Evolutionary conservation across 2,113 vertebrate species (phyloP).

Genomic region (Carlito syrichta): DNA sequence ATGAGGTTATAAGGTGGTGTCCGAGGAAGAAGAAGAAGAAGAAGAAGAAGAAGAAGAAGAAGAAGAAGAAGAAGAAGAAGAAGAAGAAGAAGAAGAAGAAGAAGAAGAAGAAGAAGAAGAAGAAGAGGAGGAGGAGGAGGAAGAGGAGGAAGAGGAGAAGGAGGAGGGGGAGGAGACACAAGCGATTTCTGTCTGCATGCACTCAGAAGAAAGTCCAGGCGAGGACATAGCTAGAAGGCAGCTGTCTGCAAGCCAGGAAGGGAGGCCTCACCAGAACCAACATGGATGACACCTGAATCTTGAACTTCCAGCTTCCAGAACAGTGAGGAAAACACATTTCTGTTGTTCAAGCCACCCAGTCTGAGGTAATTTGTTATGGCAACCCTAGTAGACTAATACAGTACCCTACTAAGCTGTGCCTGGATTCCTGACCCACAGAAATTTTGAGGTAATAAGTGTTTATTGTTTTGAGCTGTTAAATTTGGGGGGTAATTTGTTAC

Average conservation of each 20-base stretch:
- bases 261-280: neutral
- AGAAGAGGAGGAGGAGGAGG: no score
- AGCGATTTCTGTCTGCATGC: neutral
- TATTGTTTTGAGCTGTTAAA: neutral
- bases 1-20: neutral
- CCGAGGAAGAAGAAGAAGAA: neutral
- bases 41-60: neutral
- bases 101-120: rapidly evolving
- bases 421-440: neutral
- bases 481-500: neutral
- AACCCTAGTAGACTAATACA: neutral
- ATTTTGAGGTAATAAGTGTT: neutral
- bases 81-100: no score
- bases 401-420: neutral
- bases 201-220: neutral
- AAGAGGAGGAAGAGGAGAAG: rapidly evolving
- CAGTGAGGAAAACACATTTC: neutral
- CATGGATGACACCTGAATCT: neutral
- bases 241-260: neutral
- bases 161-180: neutral
- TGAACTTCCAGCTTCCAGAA: neutral
- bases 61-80: no score
- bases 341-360: neutral
- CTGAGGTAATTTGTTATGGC: neutral
- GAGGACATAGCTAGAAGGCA: neutral